Evolutionary conservation across 2,113 vertebrate genomes (phyloP).

Genomic region (Notiomystis cincta): DNA sequence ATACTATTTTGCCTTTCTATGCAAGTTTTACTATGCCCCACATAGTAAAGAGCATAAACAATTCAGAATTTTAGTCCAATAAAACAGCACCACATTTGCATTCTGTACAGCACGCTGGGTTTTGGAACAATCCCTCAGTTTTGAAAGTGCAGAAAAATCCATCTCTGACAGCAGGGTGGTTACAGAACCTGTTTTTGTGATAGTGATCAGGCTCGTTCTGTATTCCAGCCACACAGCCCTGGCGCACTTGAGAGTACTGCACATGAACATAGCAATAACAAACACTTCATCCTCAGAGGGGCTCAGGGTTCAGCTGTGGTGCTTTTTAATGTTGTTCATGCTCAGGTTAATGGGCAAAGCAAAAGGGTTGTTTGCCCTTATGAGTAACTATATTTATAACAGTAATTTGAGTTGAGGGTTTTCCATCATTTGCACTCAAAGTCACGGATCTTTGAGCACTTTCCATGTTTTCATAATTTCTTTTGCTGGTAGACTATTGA

Average conservation of each 20-base stretch:
- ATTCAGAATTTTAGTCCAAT: not conserved
- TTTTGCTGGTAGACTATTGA: slow-evolving; percentile 10
- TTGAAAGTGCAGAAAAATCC: not conserved
- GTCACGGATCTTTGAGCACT: not conserved
- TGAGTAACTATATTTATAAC: not conserved
- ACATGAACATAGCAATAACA: not conserved
- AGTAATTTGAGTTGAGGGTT: not conserved
- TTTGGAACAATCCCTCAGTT: not conserved
- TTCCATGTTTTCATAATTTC: not conserved
- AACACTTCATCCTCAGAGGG: not conserved
- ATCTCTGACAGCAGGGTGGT: not conserved
- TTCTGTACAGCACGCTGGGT: not conserved
- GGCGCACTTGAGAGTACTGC: not conserved
- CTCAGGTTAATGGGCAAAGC: slow-evolving; percentile 20
- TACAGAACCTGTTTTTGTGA: not conserved
- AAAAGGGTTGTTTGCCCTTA: not conserved
- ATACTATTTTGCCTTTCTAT: not conserved
- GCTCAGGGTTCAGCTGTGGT: not conserved
- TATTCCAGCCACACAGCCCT: not conserved
- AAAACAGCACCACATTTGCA: not conserved
- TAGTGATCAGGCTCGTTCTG: not conserved
- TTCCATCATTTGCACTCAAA: not conserved
- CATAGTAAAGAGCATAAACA: not conserved
- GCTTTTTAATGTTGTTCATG: not conserved
- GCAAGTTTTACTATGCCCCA: not conserved